These are phyloP conservation scores for Cherax destructor DNA, from an alignment of 1,140 invertebrate genomes.

Conservation along the genomic window DNA sequence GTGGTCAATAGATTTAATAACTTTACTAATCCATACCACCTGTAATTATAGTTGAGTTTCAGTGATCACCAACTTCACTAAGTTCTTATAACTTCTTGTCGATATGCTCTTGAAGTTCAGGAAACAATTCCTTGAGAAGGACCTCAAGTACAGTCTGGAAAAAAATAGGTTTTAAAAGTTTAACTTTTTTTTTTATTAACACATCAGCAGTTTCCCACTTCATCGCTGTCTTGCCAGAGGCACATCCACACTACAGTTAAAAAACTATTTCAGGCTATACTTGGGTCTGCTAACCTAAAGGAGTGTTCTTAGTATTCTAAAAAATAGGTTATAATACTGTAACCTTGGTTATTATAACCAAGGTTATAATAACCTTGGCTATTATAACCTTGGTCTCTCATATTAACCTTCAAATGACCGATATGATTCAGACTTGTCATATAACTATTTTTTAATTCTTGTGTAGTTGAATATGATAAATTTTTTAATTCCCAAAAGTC, in stretches of 20 bases:
- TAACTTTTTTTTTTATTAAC: not conserved
- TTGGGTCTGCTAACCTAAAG: not conserved
- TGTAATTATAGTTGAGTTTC: not conserved
- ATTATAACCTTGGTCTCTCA: too few species aligned
- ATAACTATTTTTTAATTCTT: too few species aligned
- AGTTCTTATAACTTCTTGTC: slow-evolving; percentile 42
- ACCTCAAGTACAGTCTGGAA: slow-evolving; percentile 86
- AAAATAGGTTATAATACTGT: too few species aligned
- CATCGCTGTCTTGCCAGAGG: not conserved
- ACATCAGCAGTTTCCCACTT: not conserved
- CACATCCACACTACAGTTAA: not conserved
- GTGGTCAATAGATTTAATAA: too few species aligned
- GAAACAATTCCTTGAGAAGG: slow-evolving; percentile 84
- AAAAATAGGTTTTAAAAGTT: slow-evolving; percentile 72
- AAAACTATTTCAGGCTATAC: not conserved
- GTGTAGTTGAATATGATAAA: too few species aligned
- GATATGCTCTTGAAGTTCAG: slow-evolving; percentile 80
- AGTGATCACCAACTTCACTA: not conserved
- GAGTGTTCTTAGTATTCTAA: too few species aligned
- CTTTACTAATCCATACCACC: too few species aligned
- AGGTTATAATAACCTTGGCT: too few species aligned
- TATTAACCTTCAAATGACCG: too few species aligned
- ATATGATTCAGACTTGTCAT: too few species aligned
- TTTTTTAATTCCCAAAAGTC: too few species aligned
- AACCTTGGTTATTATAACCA: too few species aligned